Evolutionary conservation across 2,888 invertebrate genomes (phyloP).

Genomic region (Crossocerus cetratus): DNA sequence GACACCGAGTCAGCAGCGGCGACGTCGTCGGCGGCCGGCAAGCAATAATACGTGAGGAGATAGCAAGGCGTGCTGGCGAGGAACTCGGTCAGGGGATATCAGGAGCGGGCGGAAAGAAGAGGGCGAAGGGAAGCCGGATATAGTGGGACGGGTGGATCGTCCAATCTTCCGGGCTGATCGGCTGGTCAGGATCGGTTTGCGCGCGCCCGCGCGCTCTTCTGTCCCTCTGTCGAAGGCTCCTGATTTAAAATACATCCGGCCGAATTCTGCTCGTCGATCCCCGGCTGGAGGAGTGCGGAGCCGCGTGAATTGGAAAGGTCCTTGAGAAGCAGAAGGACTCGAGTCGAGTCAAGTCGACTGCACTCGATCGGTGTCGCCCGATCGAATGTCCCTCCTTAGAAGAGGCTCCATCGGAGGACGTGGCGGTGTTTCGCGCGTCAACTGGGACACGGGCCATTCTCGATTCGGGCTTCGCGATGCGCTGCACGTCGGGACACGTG

Average conservation of each 20-base stretch:
- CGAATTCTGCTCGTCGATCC: conserved; percentile 21
- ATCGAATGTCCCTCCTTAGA: conserved; percentile 52
- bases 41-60: no score
- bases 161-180: conserved; percentile 2
- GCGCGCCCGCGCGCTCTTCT: no score
- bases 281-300: not conserved
- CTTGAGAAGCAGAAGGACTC: not conserved
- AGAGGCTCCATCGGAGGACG: conserved; percentile 17
- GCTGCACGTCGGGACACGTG: conserved; percentile 68
- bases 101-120: no score
- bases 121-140: not conserved
- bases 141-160: conserved; percentile 33
- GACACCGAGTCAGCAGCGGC: no score
- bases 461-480: conserved; percentile 66
- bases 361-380: conserved; percentile 26
- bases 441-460: conserved; percentile 55
- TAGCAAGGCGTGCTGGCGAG: no score
- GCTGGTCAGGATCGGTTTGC: conserved; percentile 16
- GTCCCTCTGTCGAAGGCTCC: conserved; percentile 12
- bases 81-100: not conserved
- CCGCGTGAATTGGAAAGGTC: not conserved
- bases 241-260: conserved; percentile 13
- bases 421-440: conserved; percentile 51
- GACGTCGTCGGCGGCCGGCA: no score
- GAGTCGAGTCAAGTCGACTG: conserved; percentile 1